Conservation (phyloP, 2,888 invertebrate genomes). For the Reticulitermes lucifugus region DNA sequence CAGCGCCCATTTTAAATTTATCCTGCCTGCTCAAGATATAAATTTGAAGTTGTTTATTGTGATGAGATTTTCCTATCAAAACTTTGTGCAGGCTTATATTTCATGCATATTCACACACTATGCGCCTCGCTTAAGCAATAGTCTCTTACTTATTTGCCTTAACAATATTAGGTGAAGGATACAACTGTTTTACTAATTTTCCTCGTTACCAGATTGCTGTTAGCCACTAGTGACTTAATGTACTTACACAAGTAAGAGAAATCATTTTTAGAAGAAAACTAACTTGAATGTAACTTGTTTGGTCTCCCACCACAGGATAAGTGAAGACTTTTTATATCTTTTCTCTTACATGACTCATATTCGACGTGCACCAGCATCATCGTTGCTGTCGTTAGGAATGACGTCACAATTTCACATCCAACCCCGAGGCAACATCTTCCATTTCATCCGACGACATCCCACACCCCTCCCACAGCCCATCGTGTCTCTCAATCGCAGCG, state of each 20-base stretch:
- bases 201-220: too few species aligned
- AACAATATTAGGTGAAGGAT: too few species aligned
- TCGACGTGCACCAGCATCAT: background rate
- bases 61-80: too few species aligned
- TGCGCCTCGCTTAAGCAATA: too few species aligned
- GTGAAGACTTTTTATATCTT: background rate
- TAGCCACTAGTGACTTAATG: background rate
- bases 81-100: too few species aligned
- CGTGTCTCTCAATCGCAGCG: slow-evolving; percentile 43
- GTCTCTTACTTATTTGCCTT: too few species aligned
- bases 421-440: slow-evolving; percentile 48
- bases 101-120: too few species aligned
- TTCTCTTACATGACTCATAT: background rate
- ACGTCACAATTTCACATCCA: slow-evolving; percentile 31
- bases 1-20: too few species aligned
- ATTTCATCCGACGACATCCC: slow-evolving; percentile 44
- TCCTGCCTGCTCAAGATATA: too few species aligned
- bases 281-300: background rate
- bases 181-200: too few species aligned
- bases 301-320: background rate
- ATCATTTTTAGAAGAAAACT: background rate
- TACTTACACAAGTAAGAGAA: background rate
- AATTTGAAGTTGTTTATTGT: too few species aligned
- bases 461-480: slow-evolving; percentile 10
- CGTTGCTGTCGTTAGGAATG: slow-evolving; percentile 17